phyloP scores from a whole-genome alignment of 2,888 invertebrate species.

The Labia minor region DNA sequence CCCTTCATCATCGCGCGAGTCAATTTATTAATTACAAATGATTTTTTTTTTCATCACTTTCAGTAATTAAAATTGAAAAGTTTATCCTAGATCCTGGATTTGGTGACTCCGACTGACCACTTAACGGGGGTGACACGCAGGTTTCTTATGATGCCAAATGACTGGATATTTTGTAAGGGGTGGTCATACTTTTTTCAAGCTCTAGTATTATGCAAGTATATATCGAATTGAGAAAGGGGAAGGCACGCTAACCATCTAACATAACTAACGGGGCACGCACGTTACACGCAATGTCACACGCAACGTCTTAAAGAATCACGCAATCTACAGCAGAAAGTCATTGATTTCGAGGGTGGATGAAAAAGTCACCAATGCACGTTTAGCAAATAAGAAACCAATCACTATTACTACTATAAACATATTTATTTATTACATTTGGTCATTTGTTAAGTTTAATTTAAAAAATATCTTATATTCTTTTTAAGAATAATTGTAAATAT shows the following conservation, averaged over 20 bases:
- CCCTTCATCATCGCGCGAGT: neutral
- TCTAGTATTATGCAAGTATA: neutral
- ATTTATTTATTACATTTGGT: too few relatives aligned
- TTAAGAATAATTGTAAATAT: too few relatives aligned
- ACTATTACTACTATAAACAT: too few relatives aligned
- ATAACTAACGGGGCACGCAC: neutral
- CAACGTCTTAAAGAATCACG: neutral
- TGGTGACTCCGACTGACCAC: too few relatives aligned
- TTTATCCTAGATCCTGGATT: neutral
- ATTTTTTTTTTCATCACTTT: slow-evolving; percentile 13
- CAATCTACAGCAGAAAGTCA: neutral
- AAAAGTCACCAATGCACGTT: too few relatives aligned
- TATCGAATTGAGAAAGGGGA: neutral
- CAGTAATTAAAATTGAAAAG: slow-evolving; percentile 2
- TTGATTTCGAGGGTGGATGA: neutral
- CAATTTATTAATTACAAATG: slow-evolving; percentile 8
- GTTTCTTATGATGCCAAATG: neutral
- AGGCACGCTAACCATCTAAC: neutral
- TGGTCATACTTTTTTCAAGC: too few relatives aligned
- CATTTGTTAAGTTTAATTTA: too few relatives aligned
- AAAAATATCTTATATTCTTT: too few relatives aligned
- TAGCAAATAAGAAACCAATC: too few relatives aligned
- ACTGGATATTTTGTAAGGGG: neutral
- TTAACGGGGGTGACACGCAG: too few relatives aligned
- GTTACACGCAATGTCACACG: neutral